Percentiles rank a stretch among this genome's conserved stretches.
Conservation (phyloP, 2,113 vertebrate genomes). For the Zosterops pallidus region DNA sequence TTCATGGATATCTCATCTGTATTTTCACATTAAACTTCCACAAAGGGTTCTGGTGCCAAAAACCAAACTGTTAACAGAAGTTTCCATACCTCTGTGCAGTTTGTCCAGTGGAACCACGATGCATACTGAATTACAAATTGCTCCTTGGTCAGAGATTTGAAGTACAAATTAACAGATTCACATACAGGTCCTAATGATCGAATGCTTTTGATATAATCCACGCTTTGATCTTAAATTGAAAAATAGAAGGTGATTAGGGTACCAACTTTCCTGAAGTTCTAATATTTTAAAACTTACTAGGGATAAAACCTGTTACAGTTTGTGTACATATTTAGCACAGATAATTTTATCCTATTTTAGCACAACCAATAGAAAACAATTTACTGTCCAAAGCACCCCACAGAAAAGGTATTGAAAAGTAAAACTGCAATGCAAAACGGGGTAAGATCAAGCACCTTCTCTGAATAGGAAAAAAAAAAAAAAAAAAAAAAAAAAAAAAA, state of each 20-base stretch:
- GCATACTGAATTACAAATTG: constrained; percentile 65
- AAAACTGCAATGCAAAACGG: background rate
- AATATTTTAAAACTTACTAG: background rate
- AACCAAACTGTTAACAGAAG: background rate
- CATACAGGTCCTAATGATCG: constrained; percentile 75
- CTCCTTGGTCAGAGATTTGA: constrained; percentile 58
- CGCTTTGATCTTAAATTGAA: constrained; percentile 45
- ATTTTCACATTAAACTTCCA: background rate
- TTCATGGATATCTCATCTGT: background rate
- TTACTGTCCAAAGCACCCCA: background rate
- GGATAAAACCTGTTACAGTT: background rate
- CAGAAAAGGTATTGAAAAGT: background rate
- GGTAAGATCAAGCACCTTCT: background rate
- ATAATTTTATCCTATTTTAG: background rate
- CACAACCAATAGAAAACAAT: background rate
- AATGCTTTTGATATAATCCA: constrained; percentile 74
- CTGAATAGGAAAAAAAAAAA: background rate
- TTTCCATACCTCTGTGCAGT: constrained; percentile 70
- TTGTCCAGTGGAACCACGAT: constrained; percentile 74
- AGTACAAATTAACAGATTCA: constrained; percentile 64
- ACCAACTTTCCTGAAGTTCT: background rate
- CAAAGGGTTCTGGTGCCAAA: background rate
- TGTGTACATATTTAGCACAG: background rate
- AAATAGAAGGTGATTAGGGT: background rate
- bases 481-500: too few species aligned